Conservation (phyloP, 2,113 vertebrate genomes). For the Noctilio leporinus region DNA sequence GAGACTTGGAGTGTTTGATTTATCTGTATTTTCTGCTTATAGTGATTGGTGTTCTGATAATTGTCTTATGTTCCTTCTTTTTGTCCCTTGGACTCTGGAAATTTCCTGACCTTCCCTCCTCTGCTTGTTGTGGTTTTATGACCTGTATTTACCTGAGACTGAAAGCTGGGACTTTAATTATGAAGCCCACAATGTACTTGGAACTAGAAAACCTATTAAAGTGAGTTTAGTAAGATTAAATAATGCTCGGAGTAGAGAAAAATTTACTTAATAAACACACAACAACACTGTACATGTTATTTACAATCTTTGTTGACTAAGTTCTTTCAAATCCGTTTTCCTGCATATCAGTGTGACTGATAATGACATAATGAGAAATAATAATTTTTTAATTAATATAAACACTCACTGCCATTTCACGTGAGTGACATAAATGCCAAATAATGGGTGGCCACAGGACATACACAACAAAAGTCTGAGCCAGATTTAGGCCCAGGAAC, state of each 20-base stretch:
- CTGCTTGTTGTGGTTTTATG: neutral
- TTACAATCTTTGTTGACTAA: neutral
- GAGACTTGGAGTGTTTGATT: neutral
- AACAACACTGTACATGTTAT: neutral
- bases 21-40: neutral
- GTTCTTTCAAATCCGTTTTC: neutral
- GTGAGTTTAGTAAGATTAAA: slow-evolving; percentile 1
- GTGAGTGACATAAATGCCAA: neutral
- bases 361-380: neutral
- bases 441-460: neutral
- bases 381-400: neutral
- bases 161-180: neutral
- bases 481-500: neutral
- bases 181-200: neutral
- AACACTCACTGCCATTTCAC: neutral
- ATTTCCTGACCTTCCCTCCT: neutral
- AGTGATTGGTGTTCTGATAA: neutral
- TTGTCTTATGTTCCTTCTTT: neutral
- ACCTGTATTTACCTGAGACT: neutral
- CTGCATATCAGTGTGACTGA: neutral
- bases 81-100: neutral
- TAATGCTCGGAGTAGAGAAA: neutral
- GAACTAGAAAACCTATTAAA: slow-evolving; percentile 1
- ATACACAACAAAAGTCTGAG: neutral
- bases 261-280: slow-evolving; percentile 28